Base-by-base conservation (phyloP, 2,888 invertebrate species). In the Trissoscelio sp. region DNA sequence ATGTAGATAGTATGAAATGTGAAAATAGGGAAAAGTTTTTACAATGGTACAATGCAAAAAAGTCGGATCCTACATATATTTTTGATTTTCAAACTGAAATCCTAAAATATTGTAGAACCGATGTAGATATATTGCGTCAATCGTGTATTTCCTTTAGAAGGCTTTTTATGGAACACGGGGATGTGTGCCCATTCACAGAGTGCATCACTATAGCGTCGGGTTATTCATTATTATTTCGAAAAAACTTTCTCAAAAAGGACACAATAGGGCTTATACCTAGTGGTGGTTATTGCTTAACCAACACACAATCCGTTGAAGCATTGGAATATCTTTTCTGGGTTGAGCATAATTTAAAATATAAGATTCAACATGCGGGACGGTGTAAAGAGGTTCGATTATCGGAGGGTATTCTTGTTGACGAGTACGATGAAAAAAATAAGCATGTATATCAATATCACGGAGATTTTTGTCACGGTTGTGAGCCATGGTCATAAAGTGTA, bases 31-130 rank as follows among this genome's bases (percentile, higher is more conserved):
- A 37, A 1, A 4, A 37, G 7, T 58, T 58, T 42, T 22, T 42
- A 34, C 3, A 16, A 12, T 39, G 58, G 58, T 58, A 58, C 6
- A 18, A 34, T 0, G 7, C 2, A 22, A 22, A 20, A 12, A 42
- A 22, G 9, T 7, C 7, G 3, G 39, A 58, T 11, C 20, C 20
- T 9, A 5, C 16, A 4, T 39, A 58, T 39, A 12, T 58, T 12
- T 60, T 60, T n/a, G 16, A 60, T 44, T 44, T 60, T 7, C 28
- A 28, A 9, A n/a, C 4, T 1, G 46, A 62, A 46, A 16, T 62
- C 1, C 5, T 62, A 7, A 42, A 24, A 3, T 44, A 24, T n/a
- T 57, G 37, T 22, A 20, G 22, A 39, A 37, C 6, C 5, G 57
- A 37, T n/a, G 39, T 57, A 0, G 20, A 37, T 22, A 57, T 57